A percentile compares a stretch with the other conserved stretches of the same genome.
These are phyloP conservation scores for Anoplophora glabripennis DNA, from an alignment of 1,140 invertebrate genomes.

Conservation along the genomic window DNA sequence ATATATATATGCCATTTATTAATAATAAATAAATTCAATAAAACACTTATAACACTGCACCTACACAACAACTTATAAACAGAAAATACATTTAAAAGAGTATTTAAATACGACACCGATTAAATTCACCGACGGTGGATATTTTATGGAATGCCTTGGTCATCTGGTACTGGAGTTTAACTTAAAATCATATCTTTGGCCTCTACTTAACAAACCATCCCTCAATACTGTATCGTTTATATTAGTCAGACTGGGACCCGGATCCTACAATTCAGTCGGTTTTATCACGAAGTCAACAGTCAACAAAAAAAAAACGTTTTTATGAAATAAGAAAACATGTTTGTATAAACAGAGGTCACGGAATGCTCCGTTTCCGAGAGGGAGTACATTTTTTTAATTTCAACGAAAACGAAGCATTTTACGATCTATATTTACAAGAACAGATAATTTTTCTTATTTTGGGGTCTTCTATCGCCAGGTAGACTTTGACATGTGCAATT, in stretches of 20 bases:
- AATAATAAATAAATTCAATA: constrained; percentile 17
- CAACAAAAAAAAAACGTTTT: too few species aligned
- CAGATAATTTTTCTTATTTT: too few species aligned
- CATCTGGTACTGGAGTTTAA: constrained; percentile 28
- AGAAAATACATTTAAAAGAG: constrained; percentile 20
- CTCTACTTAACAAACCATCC: constrained; percentile 23
- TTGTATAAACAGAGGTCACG: too few species aligned
- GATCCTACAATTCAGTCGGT: constrained; percentile 27
- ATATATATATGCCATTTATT: constrained; percentile 11
- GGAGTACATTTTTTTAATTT: too few species aligned
- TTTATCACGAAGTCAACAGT: too few species aligned
- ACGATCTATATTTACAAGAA: too few species aligned
- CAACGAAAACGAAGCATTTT: too few species aligned
- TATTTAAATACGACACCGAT: constrained; percentile 28
- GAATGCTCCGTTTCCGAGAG: too few species aligned
- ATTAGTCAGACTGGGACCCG: constrained; percentile 32
- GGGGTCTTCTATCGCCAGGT: too few species aligned
- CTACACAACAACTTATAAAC: constrained; percentile 10
- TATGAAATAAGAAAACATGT: too few species aligned
- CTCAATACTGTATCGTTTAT: constrained; percentile 16
- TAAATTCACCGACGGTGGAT: neutral
- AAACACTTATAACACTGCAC: constrained; percentile 8
- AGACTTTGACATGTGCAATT: too few species aligned
- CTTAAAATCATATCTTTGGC: constrained; percentile 30
- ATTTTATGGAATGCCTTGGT: constrained; percentile 30